Base-by-base conservation (phyloP, 2,113 vertebrate genomes). In the Tor tambroides region DNA sequence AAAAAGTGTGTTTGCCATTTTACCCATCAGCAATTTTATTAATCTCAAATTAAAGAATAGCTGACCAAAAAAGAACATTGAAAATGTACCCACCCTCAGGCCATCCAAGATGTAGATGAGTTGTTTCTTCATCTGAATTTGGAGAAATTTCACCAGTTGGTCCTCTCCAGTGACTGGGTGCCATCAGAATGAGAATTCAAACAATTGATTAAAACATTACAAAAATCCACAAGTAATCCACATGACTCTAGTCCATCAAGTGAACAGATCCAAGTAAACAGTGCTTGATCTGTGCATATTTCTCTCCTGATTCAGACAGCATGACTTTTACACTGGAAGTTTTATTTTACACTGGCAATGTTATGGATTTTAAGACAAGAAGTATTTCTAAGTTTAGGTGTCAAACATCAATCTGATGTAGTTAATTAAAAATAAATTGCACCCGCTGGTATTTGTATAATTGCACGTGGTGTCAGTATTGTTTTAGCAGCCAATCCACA, bases 1-100 rank as follows among this genome's bases (percentile, higher is more conserved):
- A 85, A 97, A 95, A 96, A 95, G 97, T 98, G 84, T 94, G 96
- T 82, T 71, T 83, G 6, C 11, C 7, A 11, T 43, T 28, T 23
- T 32, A 78, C 41, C 43, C 26, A 30, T 51, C 72, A 15, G 38
- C 11, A 10, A 74, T 75, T 75, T 43, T 49, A 76, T 74, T n/a
- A 4, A 41, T 74, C 21, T 2, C 71, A 74, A 23, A 41, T 41
- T n/a, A 74, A 71, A 35, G 65, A 61, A 23, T 61, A 61, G 56
- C 8, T 61, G 23, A 61, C 56, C 8, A 23, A n/a, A n/a, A 61
- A 61, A 4, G 56, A 61, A n/a, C 21, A 61, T 10, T 61, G 49
- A 7, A 54, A 61, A 61, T 61, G 23, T 61, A 59, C 56, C 2
- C 54, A 8, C 19, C 21, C 21, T 23, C 21, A n/a, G 8, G 21